Conservation (phyloP, 2,888 invertebrate genomes). For the Lasioglossum malachurum region DNA sequence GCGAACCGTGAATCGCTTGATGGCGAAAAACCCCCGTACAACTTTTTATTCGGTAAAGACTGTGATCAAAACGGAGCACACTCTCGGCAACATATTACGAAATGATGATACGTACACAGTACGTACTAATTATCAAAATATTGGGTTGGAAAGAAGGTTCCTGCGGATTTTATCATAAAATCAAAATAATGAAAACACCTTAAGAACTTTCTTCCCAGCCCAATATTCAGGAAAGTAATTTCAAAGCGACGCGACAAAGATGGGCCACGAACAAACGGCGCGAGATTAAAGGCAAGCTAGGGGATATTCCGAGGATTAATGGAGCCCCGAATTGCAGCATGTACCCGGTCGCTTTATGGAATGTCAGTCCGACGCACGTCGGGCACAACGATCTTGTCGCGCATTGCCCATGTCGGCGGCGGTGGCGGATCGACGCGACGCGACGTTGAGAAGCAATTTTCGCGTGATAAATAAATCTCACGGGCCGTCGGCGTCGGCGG, state of each 20-base stretch:
- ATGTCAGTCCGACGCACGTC: not conserved
- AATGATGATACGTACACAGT: too few species aligned
- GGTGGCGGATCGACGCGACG: not conserved
- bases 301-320: not conserved
- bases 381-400: not conserved
- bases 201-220: too few species aligned
- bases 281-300: not conserved
- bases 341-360: not conserved
- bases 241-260: not conserved
- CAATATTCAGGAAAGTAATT: too few species aligned
- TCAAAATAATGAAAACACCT: too few species aligned
- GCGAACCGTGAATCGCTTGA: not conserved
- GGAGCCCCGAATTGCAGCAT: not conserved
- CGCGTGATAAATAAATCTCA: constrained; percentile 51
- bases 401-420: not conserved
- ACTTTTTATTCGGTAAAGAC: not conserved
- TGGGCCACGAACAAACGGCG: not conserved
- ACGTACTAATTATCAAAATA: too few species aligned
- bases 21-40: not conserved
- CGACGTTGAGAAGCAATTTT: constrained; percentile 32
- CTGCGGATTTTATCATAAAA: too few species aligned
- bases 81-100: not conserved
- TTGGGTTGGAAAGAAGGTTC: too few species aligned
- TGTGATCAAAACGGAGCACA: not conserved
- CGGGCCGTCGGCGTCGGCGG: constrained; percentile 7